phyloP scores from a whole-genome alignment of 2,113 vertebrate genomes.

The Hemiprocne comata region DNA sequence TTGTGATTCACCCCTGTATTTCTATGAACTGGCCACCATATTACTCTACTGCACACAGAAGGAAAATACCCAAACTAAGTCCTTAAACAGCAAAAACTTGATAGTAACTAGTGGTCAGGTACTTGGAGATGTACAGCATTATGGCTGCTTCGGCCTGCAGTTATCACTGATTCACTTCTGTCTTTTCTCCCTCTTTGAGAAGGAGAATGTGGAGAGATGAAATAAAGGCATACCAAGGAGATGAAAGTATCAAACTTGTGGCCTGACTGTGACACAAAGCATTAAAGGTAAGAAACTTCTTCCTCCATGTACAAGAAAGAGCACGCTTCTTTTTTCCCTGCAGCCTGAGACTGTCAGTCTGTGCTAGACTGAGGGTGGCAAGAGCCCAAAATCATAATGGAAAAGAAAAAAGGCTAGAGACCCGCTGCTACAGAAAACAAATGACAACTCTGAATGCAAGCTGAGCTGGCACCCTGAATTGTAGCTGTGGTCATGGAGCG shows the following conservation, averaged over 20 bases:
- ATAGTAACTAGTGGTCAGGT: not conserved
- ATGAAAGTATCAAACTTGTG: conserved; percentile 56
- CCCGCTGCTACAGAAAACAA: conserved; percentile 27
- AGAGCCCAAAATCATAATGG: not conserved
- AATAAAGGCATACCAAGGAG: conserved; percentile 58
- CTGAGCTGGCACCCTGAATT: conserved; percentile 18
- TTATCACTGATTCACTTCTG: conserved; percentile 25
- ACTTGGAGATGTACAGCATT: not conserved
- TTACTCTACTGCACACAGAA: not conserved
- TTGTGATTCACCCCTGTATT: not conserved
- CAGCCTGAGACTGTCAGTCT: not conserved
- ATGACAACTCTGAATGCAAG: not conserved
- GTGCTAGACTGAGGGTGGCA: not conserved
- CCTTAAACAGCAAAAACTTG: not conserved
- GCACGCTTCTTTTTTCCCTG: not conserved
- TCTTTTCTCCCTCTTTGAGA: conserved; percentile 52
- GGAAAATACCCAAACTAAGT: not conserved
- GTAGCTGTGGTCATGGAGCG: not conserved
- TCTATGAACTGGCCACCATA: not conserved
- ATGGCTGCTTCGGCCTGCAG: not conserved
- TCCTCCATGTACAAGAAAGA: conserved; percentile 31
- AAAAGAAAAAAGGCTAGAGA: conserved; percentile 4
- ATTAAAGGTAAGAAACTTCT: conserved; percentile 56
- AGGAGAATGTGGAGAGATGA: conserved; percentile 50
- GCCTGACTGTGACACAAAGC: conserved; percentile 34